Evolutionary conservation across 2,888 invertebrate species (phyloP).

Genomic region (Idaea dimidiata): DNA sequence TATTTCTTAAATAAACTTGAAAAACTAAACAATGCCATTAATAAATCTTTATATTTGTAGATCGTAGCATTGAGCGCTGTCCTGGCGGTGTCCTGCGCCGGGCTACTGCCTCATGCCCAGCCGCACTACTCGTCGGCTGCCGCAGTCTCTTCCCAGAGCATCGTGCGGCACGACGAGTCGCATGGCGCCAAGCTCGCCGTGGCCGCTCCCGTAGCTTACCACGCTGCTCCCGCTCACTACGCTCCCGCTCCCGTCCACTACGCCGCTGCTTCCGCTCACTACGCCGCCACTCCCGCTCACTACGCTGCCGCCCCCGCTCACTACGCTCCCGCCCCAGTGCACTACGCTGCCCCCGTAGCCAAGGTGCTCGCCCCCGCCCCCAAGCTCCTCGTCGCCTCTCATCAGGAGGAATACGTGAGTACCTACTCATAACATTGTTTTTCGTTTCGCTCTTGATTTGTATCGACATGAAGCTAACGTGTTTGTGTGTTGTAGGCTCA

Average conservation of each 20-base stretch:
- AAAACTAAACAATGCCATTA: background rate
- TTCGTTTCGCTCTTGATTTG: background rate
- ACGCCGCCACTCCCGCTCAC: conserved; percentile 31
- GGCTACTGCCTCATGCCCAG: conserved; percentile 53
- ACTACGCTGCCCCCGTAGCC: conserved; percentile 41
- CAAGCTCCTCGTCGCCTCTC: conserved; percentile 44
- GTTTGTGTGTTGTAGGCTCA: conserved; percentile 58
- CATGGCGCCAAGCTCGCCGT: conserved; percentile 27
- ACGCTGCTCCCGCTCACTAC: conserved; percentile 37
- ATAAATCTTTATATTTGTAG: conserved; percentile 38
- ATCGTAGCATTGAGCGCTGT: conserved; percentile 59
- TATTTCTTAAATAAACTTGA: background rate
- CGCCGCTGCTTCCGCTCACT: conserved; percentile 42
- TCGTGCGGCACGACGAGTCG: conserved; percentile 56
- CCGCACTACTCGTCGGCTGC: conserved; percentile 66
- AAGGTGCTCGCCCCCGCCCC: conserved; percentile 43
- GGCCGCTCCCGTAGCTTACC: conserved; percentile 37
- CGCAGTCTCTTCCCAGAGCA: conserved; percentile 63
- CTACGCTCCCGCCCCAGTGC: conserved; percentile 37
- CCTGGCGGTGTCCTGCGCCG: conserved; percentile 63
- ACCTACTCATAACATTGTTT: background rate
- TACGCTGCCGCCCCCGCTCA: conserved; percentile 31
- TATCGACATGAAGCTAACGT: background rate
- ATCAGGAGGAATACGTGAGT: conserved; percentile 60
- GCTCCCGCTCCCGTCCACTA: conserved; percentile 45